Conservation (phyloP, 2,888 invertebrate genomes). For the Drosophila leonis region DNA sequence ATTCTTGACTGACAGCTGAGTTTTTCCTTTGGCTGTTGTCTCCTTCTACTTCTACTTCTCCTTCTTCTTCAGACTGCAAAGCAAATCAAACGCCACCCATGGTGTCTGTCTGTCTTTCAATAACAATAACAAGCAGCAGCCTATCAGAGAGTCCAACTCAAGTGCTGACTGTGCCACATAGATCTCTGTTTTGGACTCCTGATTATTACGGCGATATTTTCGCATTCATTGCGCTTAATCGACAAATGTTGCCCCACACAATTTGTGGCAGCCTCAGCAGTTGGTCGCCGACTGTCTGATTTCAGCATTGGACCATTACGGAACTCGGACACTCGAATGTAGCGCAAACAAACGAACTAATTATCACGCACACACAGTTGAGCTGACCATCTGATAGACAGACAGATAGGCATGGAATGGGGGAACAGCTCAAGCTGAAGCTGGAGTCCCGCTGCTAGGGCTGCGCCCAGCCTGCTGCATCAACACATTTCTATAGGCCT, state of each 20-base stretch:
- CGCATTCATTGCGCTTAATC: constrained; percentile 79
- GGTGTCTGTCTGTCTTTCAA: constrained; percentile 1
- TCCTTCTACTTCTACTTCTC: not conserved
- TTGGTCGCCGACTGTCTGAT: constrained; percentile 64
- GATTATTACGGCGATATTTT: constrained; percentile 77
- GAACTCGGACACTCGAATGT: constrained; percentile 44
- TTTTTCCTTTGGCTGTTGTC: constrained; percentile 29
- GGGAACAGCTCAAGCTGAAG: not conserved
- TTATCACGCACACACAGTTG: constrained; percentile 58
- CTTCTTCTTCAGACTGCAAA: constrained; percentile 8
- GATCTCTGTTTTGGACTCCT: constrained; percentile 52
- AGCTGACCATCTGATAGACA: constrained; percentile 19
- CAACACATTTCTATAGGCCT: constrained; percentile 46
- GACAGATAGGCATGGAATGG: constrained; percentile 12
- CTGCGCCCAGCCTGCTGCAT: constrained; percentile 38
- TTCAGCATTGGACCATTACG: constrained; percentile 35
- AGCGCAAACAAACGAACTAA: constrained; percentile 77
- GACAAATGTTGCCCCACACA: constrained; percentile 73
- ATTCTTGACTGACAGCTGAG: constrained; percentile 76
- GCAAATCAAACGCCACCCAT: constrained; percentile 59
- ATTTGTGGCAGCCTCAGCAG: constrained; percentile 66
- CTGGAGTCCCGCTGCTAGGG: constrained; percentile 5
- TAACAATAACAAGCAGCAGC: constrained; percentile 28
- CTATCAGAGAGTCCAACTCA: constrained; percentile 61
- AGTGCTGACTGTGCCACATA: constrained; percentile 62